Evolutionary conservation across 2,113 vertebrate genomes (phyloP).

Genomic region (Sylvietta virens): DNA sequence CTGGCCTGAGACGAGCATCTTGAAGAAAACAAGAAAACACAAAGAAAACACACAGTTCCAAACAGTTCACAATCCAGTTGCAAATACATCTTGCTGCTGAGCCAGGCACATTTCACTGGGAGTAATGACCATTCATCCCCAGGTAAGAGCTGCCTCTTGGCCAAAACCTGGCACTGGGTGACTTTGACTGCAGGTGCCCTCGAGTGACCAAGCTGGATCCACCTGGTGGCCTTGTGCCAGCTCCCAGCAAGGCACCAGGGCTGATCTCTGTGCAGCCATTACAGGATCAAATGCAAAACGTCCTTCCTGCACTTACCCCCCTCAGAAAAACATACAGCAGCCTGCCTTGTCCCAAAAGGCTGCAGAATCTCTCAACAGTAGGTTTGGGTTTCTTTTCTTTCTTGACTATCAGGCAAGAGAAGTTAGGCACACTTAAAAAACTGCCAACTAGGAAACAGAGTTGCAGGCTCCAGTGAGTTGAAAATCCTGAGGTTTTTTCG

Average conservation of each 20-base stretch:
- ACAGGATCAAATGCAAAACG: not conserved
- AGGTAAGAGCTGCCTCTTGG: not conserved
- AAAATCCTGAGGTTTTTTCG: not conserved
- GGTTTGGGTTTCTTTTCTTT: not conserved
- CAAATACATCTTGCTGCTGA: not conserved
- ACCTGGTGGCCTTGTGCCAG: accelerated
- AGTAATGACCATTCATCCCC: not conserved
- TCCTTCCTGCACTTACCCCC: not conserved
- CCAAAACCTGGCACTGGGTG: not conserved
- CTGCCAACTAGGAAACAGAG: not conserved
- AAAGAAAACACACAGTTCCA: not conserved
- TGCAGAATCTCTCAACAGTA: not conserved
- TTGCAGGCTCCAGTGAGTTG: not conserved
- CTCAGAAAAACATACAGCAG: not conserved
- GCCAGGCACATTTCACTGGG: not conserved
- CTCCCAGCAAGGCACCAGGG: not conserved
- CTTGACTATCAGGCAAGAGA: not conserved
- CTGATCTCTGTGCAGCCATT: not conserved
- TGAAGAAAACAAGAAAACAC: not conserved
- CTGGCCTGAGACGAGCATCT: not conserved
- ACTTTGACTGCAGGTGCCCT: not conserved
- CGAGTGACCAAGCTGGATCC: not conserved
- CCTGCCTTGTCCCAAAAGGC: not conserved
- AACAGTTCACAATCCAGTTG: not conserved
- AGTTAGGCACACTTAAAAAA: not conserved